Evolutionary conservation across 2,113 vertebrate species (phyloP), one percentile per base, ranked within the genome.

Genomic region (Haplochromis vanheusdeni): DNA sequence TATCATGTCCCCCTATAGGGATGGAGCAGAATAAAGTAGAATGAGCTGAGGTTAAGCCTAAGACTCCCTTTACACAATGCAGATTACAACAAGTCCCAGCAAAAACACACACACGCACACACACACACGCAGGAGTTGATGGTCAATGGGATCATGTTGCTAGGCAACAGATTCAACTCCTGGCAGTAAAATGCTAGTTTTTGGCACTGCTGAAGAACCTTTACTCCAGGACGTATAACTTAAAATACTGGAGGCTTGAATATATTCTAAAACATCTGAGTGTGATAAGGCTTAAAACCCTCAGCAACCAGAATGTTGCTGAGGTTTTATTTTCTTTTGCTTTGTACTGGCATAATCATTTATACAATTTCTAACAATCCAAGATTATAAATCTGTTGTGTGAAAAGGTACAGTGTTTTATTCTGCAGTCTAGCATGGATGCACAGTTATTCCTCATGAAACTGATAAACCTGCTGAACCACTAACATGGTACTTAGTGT

Each of bases 71-170:
- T 58, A 77, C 86, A 86, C 84, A 80, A 49, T 75, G 62, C 47
- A 60, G 79, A 89, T 88, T 83, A 89, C 65, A 89, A 87, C 56
- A 85, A 65, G 81, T 58, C 60, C 52, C 75, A 35, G 80, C 23
- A 83, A 60, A 84, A 51, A 83, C n/a, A 79, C 26, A 23, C 35
- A 75, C 51, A 52, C 52, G 1, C 11, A 1, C 52, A 28, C 21
- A 6, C 21, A 14, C 54, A 2, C 11, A 5, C 52, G 0, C 60
- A 91, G 73, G 68, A 87, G 86, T 55, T 89, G 81, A 89, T 89
- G 83, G 89, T 90, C 70, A 86, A 49, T 82, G 79, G 89, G 81
- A 86, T 89, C 35, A 75, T 19, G 91, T 93, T 93, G 90, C 91
- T 83, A 87, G 79, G 93, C 89, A 88, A 93, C 94, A 86, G 23